A percentile compares a stretch with the other conserved stretches of the same genome.
Conservation (phyloP, 2,113 vertebrate genomes). For the Corythornis vintsioides region DNA sequence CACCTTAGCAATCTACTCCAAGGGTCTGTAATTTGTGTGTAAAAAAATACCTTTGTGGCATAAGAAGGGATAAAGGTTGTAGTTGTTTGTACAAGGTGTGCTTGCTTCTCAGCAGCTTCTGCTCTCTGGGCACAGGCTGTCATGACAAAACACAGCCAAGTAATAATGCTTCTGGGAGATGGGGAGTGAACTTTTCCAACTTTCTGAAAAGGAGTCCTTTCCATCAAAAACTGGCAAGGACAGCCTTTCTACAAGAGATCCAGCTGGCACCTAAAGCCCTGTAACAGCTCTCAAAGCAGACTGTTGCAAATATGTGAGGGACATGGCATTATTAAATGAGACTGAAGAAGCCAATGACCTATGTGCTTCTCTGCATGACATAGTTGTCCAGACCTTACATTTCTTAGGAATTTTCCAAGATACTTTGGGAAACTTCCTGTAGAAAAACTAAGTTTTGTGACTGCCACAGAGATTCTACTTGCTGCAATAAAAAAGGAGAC, state of each 20-base stretch:
- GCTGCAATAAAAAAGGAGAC: background rate
- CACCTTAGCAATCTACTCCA: background rate
- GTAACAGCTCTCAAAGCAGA: background rate
- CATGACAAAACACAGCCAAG: background rate
- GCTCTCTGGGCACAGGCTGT: background rate
- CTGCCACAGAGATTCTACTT: background rate
- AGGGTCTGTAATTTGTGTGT: background rate
- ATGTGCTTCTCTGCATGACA: background rate
- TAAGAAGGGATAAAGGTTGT: background rate
- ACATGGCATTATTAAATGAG: background rate
- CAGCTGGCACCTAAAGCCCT: background rate
- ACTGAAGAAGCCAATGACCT: background rate
- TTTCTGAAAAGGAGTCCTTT: background rate
- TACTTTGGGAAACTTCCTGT: background rate
- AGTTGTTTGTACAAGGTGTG: background rate
- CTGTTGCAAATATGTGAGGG: background rate
- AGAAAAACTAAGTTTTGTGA: background rate
- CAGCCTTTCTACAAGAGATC: background rate
- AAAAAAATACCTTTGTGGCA: fast-evolving
- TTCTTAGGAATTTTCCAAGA: background rate
- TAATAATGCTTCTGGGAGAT: background rate
- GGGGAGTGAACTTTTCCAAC: background rate
- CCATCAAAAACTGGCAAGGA: background rate
- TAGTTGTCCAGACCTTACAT: background rate
- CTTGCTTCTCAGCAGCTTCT: background rate